Conservation (phyloP, 2,888 invertebrate species). For the Pseudococcus viburni region DNA sequence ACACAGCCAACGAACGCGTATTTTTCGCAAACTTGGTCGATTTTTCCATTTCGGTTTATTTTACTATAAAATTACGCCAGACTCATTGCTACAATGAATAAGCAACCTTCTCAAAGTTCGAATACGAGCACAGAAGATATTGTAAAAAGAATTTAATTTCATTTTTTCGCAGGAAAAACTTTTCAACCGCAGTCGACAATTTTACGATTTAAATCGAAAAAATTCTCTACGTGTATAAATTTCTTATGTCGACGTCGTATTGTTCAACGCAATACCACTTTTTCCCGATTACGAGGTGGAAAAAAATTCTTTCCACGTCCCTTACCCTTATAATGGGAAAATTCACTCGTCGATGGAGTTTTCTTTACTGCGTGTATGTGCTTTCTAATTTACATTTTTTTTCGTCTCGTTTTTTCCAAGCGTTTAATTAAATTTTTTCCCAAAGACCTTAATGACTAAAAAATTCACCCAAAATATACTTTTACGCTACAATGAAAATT, state of each 20-base stretch:
- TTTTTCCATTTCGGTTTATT: constrained; percentile 12
- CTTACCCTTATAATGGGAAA: not conserved
- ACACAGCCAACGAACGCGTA: not conserved
- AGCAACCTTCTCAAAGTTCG: not conserved
- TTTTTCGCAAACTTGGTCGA: not conserved
- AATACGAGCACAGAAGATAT: not conserved
- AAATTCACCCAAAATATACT: not conserved
- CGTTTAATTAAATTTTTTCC: constrained; percentile 28
- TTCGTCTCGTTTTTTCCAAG: not conserved
- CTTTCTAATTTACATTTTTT: constrained; percentile 15
- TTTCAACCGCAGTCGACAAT: constrained; percentile 6
- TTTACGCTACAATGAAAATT: not conserved
- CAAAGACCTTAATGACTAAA: not conserved
- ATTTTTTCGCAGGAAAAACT: not conserved
- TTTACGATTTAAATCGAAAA: constrained; percentile 39
- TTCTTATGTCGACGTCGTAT: not conserved
- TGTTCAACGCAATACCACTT: not conserved
- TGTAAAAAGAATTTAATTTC: constrained; percentile 14
- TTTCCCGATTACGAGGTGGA: not conserved
- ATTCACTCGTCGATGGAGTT: not conserved
- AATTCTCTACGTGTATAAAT: constrained; percentile 22
- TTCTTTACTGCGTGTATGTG: not conserved
- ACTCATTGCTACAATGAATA: not conserved
- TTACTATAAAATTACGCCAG: not conserved
- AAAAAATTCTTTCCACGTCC: not conserved